Percentiles rank a stretch among this genome's conserved stretches.
Evolutionary conservation across 2,113 vertebrate genomes (phyloP).

Genomic region (Odontophorus gujanensis): DNA sequence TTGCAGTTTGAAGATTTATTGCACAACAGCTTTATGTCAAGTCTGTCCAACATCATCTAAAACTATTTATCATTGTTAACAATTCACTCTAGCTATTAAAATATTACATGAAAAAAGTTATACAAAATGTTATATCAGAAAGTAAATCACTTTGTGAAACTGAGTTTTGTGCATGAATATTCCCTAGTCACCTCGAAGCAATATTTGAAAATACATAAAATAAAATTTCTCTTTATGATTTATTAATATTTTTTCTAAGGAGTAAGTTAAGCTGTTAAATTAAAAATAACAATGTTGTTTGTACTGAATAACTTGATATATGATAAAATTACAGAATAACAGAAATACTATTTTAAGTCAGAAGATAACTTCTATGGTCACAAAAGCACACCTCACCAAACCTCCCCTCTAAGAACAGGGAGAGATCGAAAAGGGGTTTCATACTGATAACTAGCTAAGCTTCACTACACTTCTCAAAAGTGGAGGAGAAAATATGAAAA

Average conservation of each 20-base stretch:
- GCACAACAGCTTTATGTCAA: background rate
- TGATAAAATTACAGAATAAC: background rate
- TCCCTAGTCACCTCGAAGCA: background rate
- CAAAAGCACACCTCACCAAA: too few relatives aligned
- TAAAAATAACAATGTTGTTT: background rate
- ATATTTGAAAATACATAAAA: background rate
- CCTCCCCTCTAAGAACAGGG: fast-evolving
- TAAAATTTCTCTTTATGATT: background rate
- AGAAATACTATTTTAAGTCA: background rate
- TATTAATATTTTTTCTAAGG: background rate
- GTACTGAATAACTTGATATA: background rate
- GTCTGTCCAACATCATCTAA: background rate
- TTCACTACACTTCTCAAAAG: background rate
- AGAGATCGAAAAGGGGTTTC: background rate
- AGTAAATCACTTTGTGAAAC: background rate
- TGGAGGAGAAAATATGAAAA: background rate
- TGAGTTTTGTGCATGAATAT: background rate
- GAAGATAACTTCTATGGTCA: background rate
- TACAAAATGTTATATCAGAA: fast-evolving
- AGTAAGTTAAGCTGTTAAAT: background rate
- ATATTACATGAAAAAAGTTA: background rate
- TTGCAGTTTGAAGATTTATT: background rate
- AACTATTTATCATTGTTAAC: background rate
- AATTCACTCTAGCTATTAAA: background rate
- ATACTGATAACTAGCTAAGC: background rate